phyloP scores from a whole-genome alignment of 2,888 invertebrate genomes.

The Notocelia uddmanniana region DNA sequence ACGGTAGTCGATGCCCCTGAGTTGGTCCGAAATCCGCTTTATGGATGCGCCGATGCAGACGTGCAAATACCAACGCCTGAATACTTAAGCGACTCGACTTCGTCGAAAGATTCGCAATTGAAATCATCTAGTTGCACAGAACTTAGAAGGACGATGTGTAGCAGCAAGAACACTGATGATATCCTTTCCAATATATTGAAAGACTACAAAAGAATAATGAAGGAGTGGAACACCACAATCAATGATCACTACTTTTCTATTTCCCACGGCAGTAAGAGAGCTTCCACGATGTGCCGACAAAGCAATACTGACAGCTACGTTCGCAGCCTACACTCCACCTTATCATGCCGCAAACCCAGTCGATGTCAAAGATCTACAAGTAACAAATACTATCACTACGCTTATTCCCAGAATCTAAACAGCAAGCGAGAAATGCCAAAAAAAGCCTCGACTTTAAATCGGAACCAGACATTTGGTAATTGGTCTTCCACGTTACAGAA shows the following conservation, averaged over 20 bases:
- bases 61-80: slow-evolving; percentile 66
- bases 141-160: slow-evolving; percentile 71
- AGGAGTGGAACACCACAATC: slow-evolving; percentile 80
- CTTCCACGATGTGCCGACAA: slow-evolving; percentile 60
- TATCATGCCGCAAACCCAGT: slow-evolving; percentile 69
- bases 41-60: slow-evolving; percentile 72
- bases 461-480: slow-evolving; percentile 65
- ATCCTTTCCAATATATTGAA: slow-evolving; percentile 69
- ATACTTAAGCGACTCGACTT: slow-evolving; percentile 63
- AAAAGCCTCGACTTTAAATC: slow-evolving; percentile 68
- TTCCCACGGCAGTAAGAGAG: slow-evolving; percentile 64
- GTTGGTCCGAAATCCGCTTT: slow-evolving; percentile 76
- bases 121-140: slow-evolving; percentile 79
- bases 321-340: slow-evolving; percentile 73
- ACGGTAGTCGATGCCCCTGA: slow-evolving; percentile 76
- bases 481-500: slow-evolving; percentile 70
- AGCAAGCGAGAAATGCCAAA: slow-evolving; percentile 57
- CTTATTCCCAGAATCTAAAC: slow-evolving; percentile 62
- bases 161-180: slow-evolving; percentile 62
- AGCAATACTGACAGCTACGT: slow-evolving; percentile 72
- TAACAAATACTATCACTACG: slow-evolving; percentile 67
- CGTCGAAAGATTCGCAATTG: slow-evolving; percentile 74
- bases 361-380: slow-evolving; percentile 62
- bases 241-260: slow-evolving; percentile 72
- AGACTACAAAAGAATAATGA: slow-evolving; percentile 82